A percentile compares a stretch with the other conserved stretches of the same genome.
phyloP scores from a whole-genome alignment of 2,888 invertebrate species.

The Heliconius erato region DNA sequence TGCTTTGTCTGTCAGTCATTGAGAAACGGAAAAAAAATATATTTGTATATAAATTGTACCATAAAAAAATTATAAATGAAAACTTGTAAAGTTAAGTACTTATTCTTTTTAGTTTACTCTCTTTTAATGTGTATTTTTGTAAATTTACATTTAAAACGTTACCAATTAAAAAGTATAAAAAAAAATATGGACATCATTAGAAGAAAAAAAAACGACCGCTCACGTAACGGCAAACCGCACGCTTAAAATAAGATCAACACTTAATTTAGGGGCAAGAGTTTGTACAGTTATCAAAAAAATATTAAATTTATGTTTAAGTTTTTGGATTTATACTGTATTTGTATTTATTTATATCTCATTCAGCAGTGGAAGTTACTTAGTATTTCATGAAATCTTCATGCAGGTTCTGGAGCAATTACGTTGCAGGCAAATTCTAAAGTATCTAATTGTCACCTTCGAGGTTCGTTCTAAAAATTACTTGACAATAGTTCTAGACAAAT shows the following conservation, averaged over 20 bases:
- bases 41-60: background rate
- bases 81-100: background rate
- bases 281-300: slow-evolving; percentile 45
- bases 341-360: background rate
- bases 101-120: background rate
- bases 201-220: slow-evolving; percentile 48
- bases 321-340: background rate
- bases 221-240: slow-evolving; percentile 50
- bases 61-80: background rate
- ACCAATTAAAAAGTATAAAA: slow-evolving; percentile 26
- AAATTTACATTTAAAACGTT: slow-evolving; percentile 12
- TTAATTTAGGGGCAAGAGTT: slow-evolving; percentile 49
- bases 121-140: background rate
- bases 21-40: background rate
- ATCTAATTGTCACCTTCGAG: too few relatives aligned
- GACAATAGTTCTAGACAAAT: too few relatives aligned
- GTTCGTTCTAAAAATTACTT: too few relatives aligned
- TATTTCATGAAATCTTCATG: too few relatives aligned
- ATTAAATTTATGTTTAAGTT: background rate
- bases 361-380: background rate
- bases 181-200: slow-evolving; percentile 48
- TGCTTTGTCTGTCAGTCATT: too few relatives aligned
- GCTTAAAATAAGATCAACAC: slow-evolving; percentile 56
- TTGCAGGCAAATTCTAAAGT: too few relatives aligned
- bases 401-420: too few relatives aligned